A percentile compares a stretch with the other conserved stretches of the same genome.
phyloP scores from a whole-genome alignment of 1,140 invertebrate species.

The Danaus plexippus region DNA sequence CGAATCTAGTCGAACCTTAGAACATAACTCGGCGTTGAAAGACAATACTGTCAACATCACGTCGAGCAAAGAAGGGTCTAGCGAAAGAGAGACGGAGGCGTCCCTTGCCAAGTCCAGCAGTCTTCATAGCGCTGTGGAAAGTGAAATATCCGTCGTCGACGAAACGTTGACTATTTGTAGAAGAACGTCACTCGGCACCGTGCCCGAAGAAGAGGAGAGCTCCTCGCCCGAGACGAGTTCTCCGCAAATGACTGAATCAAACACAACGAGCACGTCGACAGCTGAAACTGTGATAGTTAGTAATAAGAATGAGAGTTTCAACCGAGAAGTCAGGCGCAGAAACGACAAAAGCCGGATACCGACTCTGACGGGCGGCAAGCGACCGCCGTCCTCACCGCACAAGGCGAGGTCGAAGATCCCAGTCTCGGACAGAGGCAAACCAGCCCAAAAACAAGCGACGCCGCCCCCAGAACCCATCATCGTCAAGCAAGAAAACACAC shows the following conservation, averaged over 20 bases:
- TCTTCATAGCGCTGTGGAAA: slow-evolving; percentile 44
- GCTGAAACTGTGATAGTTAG: slow-evolving; percentile 75
- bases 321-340: slow-evolving; percentile 37
- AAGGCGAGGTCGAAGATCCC: slow-evolving; percentile 53
- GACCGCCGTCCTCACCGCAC: slow-evolving; percentile 57
- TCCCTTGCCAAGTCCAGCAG: slow-evolving; percentile 49
- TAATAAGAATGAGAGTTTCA: slow-evolving; percentile 59
- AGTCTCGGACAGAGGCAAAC: slow-evolving; percentile 36
- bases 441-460: slow-evolving; percentile 17
- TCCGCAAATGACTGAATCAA: slow-evolving; percentile 75
- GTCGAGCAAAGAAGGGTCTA: slow-evolving; percentile 40
- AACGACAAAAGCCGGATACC: slow-evolving; percentile 65
- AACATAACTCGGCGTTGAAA: slow-evolving; percentile 54
- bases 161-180: slow-evolving; percentile 63
- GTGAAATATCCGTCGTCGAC: slow-evolving; percentile 59
- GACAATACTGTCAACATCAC: slow-evolving; percentile 60
- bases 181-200: slow-evolving; percentile 68
- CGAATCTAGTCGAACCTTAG: slow-evolving; percentile 50
- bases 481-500: slow-evolving; percentile 61
- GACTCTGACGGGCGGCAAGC: slow-evolving; percentile 51
- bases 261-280: slow-evolving; percentile 77
- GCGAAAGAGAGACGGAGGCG: slow-evolving; percentile 38
- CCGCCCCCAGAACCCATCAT: slow-evolving; percentile 49
- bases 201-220: slow-evolving; percentile 76
- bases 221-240: slow-evolving; percentile 63